Evolutionary conservation across 2,797 vertebrate genomes (phyloP), one percentile per base, ranked within the genome.

Genomic region (Botia kubotai): DNA sequence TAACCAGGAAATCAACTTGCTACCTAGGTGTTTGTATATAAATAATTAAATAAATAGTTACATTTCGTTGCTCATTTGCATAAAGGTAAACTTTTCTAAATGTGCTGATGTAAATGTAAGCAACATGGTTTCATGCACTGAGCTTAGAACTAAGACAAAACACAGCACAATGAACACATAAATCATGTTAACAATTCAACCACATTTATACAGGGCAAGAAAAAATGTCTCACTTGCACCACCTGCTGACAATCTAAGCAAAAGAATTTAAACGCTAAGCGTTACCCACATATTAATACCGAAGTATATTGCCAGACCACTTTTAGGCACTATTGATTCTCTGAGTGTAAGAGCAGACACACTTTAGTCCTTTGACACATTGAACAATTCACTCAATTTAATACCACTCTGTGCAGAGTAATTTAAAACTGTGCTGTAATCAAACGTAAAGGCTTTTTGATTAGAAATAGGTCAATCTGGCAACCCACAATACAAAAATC

Each of bases 141-240:
- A 67, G 21, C 6, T n/a, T 13, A 33, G 43, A 14, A 33, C 33
- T 5, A 33, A 33, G 33, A 33, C 33, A 33, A 33, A 33, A 33
- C 29, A 29, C 33, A 33, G 33, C 66, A 14, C 53, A 33, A 29
- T 50, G 13, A 62, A 29, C 4, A 62, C 39, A 60, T 60, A 33
- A 58, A 69, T 60, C 21, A 11, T 57, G 75, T 77, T 33, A 77
- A 58, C 10, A 58, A 17, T 48, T 77, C 19, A 48, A 77, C 74
- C 26, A 46, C 55, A 58, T 39, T 29, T 67, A 26, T 23, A 36
- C 65, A 19, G 14, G 17, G 33, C 33, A 33, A 26, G 2, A 12
- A 39, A 5, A 8, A 79, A 71, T 11, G 29, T 65, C 60, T 79
- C 69, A 72, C 48, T 79, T 79, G 77, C 77, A 29, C 77, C 69